Conservation (phyloP, 92 coral and sea anemone genomes). For the Isaurus tuberculatus region DNA sequence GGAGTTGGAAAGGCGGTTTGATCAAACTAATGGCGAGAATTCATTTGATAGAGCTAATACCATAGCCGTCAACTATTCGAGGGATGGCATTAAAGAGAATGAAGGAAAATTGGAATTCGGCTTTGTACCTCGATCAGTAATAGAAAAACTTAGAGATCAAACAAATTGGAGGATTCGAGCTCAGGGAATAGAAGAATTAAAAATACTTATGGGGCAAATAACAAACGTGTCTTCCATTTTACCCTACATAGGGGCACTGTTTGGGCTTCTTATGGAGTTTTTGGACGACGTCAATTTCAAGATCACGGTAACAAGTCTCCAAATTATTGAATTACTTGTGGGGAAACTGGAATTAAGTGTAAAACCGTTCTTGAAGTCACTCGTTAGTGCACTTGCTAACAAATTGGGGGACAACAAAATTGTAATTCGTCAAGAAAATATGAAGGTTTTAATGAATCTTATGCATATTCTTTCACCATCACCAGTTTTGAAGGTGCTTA, state of each 20-base stretch:
- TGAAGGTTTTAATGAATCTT: conserved; percentile 97
- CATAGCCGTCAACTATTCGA: conserved; percentile 73
- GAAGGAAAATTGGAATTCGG: conserved; percentile 74
- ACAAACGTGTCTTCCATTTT: conserved; percentile 72
- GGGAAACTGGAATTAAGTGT: conserved; percentile 81
- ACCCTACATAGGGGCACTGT: conserved; percentile 84
- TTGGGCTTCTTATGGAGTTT: conserved; percentile 83
- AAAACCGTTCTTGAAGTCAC: conserved; percentile 82
- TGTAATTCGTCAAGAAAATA: conserved; percentile 97
- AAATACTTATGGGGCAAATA: conserved; percentile 80
- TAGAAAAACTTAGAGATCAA: conserved; percentile 86
- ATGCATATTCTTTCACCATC: conserved; percentile 95
- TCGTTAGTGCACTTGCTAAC: conserved; percentile 79
- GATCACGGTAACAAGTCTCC: conserved; percentile 93
- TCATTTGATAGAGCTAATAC: conserved; percentile 87
- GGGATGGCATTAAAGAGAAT: conserved; percentile 48
- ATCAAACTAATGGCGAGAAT: conserved; percentile 67
- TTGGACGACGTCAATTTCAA: conserved; percentile 93
- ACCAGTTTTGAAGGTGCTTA: conserved; percentile 77
- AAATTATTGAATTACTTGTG: conserved; percentile 82
- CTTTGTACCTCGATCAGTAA: conserved; percentile 82
- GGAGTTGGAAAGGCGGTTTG: conserved; percentile 43
- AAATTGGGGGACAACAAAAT: conserved; percentile 96
- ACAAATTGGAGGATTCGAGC: conserved; percentile 93
- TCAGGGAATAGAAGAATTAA: conserved; percentile 94